These are phyloP conservation scores for Cheilosia impressa DNA, from an alignment of 2,888 invertebrate genomes.

Conservation along the genomic window DNA sequence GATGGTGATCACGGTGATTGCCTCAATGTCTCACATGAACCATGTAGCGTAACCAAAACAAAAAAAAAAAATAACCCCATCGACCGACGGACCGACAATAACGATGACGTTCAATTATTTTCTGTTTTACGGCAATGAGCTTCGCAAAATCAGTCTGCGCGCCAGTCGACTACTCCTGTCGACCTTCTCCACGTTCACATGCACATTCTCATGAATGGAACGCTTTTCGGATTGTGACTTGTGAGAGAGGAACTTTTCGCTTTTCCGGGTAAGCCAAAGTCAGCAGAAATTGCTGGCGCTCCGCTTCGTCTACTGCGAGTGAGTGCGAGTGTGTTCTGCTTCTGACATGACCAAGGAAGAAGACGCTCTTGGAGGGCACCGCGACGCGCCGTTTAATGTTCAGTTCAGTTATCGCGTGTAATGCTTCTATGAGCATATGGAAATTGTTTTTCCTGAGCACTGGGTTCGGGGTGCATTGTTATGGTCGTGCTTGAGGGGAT, in stretches of 20 bases:
- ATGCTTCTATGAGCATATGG: conserved; percentile 55
- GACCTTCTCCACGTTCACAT: conserved; percentile 1
- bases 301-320: conserved; percentile 25
- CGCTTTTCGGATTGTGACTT: conserved; percentile 9
- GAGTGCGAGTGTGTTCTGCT: no score
- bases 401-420: conserved; percentile 48
- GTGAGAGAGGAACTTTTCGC: conserved; percentile 12
- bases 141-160: conserved; percentile 42
- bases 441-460: conserved; percentile 40
- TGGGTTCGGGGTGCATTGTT: conserved; percentile 49
- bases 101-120: conserved; percentile 62
- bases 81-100: conserved; percentile 21
- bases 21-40: conserved; percentile 40
- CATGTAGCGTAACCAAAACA: conserved; percentile 60
- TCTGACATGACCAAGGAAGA: neutral
- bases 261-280: conserved; percentile 59
- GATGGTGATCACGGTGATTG: conserved; percentile 36
- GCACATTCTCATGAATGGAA: conserved; percentile 27
- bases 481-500: conserved; percentile 63
- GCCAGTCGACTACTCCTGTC: neutral
- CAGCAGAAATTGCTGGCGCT: conserved; percentile 44
- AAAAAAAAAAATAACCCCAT: conserved; percentile 17
- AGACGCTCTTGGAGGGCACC: conserved; percentile 7
- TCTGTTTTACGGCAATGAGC: conserved; percentile 39
- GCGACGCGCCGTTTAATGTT: conserved; percentile 28